Base-by-base conservation (phyloP, 2,113 vertebrate species). In the Halcyon senegalensis region DNA sequence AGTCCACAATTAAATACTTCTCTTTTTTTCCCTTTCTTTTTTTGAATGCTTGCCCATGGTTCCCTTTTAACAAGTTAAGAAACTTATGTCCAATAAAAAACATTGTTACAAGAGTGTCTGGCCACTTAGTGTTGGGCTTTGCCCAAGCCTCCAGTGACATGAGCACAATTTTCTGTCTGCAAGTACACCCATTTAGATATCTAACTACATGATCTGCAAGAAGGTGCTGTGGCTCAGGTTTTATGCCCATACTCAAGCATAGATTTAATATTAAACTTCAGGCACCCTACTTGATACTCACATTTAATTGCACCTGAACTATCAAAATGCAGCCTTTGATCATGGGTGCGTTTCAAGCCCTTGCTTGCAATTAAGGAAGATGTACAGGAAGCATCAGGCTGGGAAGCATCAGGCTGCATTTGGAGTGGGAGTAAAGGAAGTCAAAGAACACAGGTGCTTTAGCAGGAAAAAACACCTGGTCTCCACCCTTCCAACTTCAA, bases 261-360 rank as follows among this genome's bases (percentile, higher is more conserved):
- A 50, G 24, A 60, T 72, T 39, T 90, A 84, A 75, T 60, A 75
- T 93, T 53, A 87, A 95, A 90, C 39, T 75, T 64, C 62, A 82
- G 31, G 24, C 69, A 72, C 24, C n/a, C 53, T 84, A 31, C 69
- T 53, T 66, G 81, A 84, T 76, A 41, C 43, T 84, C 16, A 35
- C 24, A 33, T 76, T 89, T 96, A 90, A 96, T 96, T 94, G 90
- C 81, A 69, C 77, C 58, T 89, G 66, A 92, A 75, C 63, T 87
- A 62, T 92, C 92, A 91, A 92, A 92, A 94, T 14, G 50, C 46
- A 91, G 80, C 25, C 77, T 87, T 96, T 96, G 92, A 93, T 96
- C 66, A 56, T 2, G 0, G 53, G 50, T 2, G 3, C 69, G 80
- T 94, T 93, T 91, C 90, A 93, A 82, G 92, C 73, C 79, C 66